phyloP scores from a whole-genome alignment of 2,113 vertebrate species.

The Lucifuga dentata region DNA sequence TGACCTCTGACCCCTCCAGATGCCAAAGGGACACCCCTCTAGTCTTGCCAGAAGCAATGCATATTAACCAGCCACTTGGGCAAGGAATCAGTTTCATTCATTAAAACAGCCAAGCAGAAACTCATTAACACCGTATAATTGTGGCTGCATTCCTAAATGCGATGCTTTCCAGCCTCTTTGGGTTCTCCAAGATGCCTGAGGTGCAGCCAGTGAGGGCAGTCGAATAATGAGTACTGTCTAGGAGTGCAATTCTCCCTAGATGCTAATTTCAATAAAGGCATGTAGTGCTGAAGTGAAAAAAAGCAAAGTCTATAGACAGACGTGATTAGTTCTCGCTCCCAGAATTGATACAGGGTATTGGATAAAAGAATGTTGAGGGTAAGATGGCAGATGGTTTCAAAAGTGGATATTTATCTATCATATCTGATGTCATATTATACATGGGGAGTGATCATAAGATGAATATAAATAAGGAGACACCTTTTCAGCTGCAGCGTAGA shows the following conservation, averaged over 20 bases:
- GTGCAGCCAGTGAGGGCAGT: too few species aligned
- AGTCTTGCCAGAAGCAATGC: slow-evolving; percentile 18
- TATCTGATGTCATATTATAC: slow-evolving; percentile 34
- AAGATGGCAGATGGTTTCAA: slow-evolving; percentile 25
- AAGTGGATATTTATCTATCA: slow-evolving; percentile 46
- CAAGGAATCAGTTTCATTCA: not conserved
- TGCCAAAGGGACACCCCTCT: not conserved
- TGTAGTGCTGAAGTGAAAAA: slow-evolving; percentile 5
- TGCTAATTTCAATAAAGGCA: slow-evolving; percentile 13
- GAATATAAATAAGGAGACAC: slow-evolving; percentile 40
- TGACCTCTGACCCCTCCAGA: slow-evolving; percentile 46
- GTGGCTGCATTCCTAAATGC: slow-evolving; percentile 15
- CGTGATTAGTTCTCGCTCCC: slow-evolving; percentile 17
- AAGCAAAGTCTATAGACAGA: slow-evolving; percentile 2
- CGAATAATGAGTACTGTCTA: slow-evolving; percentile 4
- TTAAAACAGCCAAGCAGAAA: slow-evolving; percentile 42
- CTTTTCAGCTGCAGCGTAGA: slow-evolving; percentile 18
- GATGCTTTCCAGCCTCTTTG: slow-evolving; percentile 5
- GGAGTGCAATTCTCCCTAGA: not conserved
- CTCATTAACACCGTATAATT: slow-evolving; percentile 27
- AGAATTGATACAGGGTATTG: slow-evolving; percentile 17
- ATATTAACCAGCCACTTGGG: slow-evolving; percentile 41
- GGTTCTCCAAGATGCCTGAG: slow-evolving; percentile 8
- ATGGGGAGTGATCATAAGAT: slow-evolving; percentile 16
- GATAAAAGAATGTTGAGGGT: slow-evolving; percentile 3